A percentile compares a stretch with the other conserved stretches of the same genome.
Evolutionary conservation across 1,140 invertebrate genomes (phyloP).

Genomic region (Diorhabda carinulata): DNA sequence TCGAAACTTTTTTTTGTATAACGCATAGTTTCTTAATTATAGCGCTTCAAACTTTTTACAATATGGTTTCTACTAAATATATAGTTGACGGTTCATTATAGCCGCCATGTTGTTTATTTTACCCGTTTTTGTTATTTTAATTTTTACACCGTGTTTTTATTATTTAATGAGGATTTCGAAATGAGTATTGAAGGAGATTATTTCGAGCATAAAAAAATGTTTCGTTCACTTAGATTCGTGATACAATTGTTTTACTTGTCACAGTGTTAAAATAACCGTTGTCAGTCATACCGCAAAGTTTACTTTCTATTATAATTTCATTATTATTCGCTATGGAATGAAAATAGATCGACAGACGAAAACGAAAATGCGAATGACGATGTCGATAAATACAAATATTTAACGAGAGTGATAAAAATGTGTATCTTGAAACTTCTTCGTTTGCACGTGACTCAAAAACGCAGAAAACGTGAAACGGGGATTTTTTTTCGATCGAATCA

Average conservation of each 20-base stretch:
- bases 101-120: too few species aligned
- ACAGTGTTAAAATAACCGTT: conserved; percentile 12
- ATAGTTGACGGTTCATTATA: too few species aligned
- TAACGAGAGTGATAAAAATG: conserved; percentile 7
- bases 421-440: conserved; percentile 25
- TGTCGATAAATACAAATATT: neutral
- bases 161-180: too few species aligned
- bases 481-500: conserved; percentile 3
- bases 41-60: too few species aligned
- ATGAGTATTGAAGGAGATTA: conserved; percentile 14
- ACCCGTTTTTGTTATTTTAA: too few species aligned
- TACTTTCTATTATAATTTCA: conserved; percentile 19
- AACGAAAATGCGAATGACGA: neutral
- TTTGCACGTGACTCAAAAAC: conserved; percentile 25
- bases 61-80: too few species aligned
- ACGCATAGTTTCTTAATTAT: too few species aligned
- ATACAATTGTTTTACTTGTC: conserved; percentile 19
- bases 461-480: conserved; percentile 7
- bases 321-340: neutral
- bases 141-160: too few species aligned
- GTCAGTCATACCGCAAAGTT: conserved; percentile 1
- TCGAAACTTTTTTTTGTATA: too few species aligned
- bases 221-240: conserved; percentile 17
- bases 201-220: conserved; percentile 28
- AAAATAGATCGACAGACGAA: neutral